Evolutionary conservation across 2,888 invertebrate genomes (phyloP).

Genomic region (Kryphioiulus occultus): DNA sequence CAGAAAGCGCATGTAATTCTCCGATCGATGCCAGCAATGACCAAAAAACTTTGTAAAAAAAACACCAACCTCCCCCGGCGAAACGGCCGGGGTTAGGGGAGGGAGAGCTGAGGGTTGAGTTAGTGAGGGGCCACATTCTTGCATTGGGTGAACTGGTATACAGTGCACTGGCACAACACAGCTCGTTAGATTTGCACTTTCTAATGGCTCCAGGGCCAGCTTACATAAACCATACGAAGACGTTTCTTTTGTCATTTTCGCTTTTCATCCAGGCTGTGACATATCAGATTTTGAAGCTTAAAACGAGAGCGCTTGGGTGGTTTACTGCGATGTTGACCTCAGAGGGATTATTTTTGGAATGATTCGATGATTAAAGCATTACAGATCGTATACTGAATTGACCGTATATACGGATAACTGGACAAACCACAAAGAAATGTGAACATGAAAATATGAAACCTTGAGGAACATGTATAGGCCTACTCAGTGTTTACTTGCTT

Average conservation of each 20-base stretch:
- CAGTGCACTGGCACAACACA: not conserved
- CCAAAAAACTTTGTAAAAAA: not conserved
- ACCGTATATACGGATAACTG: too few relatives aligned
- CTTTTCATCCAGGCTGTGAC: not conserved
- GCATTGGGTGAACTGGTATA: constrained; percentile 5
- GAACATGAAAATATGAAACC: too few relatives aligned
- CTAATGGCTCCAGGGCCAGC: not conserved
- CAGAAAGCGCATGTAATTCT: not conserved
- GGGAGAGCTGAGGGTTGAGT: not conserved
- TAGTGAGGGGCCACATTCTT: constrained; percentile 26
- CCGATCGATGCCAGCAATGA: constrained; percentile 6
- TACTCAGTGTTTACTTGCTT: too few relatives aligned
- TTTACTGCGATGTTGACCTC: not conserved
- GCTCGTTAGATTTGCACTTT: not conserved
- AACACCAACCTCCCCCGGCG: not conserved
- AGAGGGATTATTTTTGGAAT: not conserved
- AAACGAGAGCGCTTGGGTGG: not conserved
- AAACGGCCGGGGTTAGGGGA: constrained; percentile 4
- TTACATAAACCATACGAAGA: not conserved
- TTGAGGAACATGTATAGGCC: too few relatives aligned
- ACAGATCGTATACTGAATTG: not conserved
- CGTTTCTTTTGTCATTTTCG: not conserved
- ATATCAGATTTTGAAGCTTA: not conserved
- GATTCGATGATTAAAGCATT: not conserved
- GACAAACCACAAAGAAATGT: too few relatives aligned